Evolutionary conservation across 2,888 invertebrate species (phyloP).

Genomic region (Myopa tessellatipennis): DNA sequence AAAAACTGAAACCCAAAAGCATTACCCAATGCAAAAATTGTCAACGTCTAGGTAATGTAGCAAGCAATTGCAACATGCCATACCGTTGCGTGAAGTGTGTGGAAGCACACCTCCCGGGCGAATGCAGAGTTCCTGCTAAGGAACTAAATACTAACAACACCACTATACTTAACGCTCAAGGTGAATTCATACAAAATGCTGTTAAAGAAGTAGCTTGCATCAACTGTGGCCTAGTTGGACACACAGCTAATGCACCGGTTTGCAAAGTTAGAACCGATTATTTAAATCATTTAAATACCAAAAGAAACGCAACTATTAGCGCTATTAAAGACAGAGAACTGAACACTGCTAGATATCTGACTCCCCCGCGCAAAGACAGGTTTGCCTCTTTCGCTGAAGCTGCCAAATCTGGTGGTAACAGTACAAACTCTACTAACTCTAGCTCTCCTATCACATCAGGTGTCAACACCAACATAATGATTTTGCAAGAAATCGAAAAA

Average conservation of each 20-base stretch:
- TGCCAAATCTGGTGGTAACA: background rate
- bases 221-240: background rate
- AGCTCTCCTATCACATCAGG: background rate
- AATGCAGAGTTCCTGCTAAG: background rate
- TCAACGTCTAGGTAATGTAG: constrained; percentile 1
- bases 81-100: constrained; percentile 11
- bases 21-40: constrained; percentile 20
- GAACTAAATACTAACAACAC: background rate
- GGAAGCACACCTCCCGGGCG: background rate
- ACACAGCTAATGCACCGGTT: constrained; percentile 9
- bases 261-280: background rate
- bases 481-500: background rate
- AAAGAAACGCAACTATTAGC: background rate
- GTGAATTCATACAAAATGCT: background rate
- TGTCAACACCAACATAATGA: background rate
- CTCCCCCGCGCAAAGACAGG: background rate
- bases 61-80: constrained; percentile 3
- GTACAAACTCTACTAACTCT: background rate
- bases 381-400: background rate
- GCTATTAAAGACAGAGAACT: background rate
- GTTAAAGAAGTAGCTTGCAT: background rate
- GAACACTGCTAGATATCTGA: background rate
- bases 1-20: background rate
- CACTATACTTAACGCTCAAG: background rate
- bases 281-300: background rate